These are phyloP conservation scores for Drosophila stalkeri DNA, from an alignment of 2,888 invertebrate species.

Conservation along the genomic window DNA sequence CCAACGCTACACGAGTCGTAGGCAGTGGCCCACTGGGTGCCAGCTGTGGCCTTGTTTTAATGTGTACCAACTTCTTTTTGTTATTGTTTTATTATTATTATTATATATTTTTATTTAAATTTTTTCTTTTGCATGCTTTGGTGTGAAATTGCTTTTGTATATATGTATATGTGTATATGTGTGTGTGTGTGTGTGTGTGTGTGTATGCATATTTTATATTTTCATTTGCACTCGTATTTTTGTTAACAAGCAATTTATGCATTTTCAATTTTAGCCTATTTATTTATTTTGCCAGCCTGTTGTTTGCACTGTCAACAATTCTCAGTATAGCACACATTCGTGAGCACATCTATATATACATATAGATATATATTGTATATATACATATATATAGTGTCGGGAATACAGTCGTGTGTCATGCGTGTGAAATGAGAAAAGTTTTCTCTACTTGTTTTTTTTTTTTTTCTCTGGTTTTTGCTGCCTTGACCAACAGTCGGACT, in stretches of 20 bases:
- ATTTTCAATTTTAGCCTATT: constrained; percentile 48
- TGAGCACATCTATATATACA: background rate
- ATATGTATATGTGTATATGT: background rate
- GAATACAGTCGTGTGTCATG: constrained; percentile 43
- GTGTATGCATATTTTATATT: constrained; percentile 19
- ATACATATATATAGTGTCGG: background rate
- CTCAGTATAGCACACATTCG: constrained; percentile 36
- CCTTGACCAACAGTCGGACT: background rate
- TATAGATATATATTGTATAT: background rate
- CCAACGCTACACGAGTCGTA: constrained; percentile 29
- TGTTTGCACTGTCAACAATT: constrained; percentile 47
- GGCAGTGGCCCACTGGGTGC: constrained; percentile 67
- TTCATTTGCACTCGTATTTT: constrained; percentile 45
- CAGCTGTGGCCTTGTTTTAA: constrained; percentile 68
- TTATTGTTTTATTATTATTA: constrained; percentile 10
- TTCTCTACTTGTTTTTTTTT: constrained; percentile 6
- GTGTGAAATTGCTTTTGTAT: constrained; percentile 36
- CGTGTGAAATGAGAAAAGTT: constrained; percentile 71
- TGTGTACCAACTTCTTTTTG: constrained; percentile 57
- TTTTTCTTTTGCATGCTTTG: background rate
- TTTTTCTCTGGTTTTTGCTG: constrained; percentile 4
- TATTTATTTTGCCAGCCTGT: constrained; percentile 41
- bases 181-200: background rate
- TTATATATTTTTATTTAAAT: background rate
- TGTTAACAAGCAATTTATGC: constrained; percentile 57